phyloP scores from a whole-genome alignment of 1,140 invertebrate genomes.

The Semibalanus balanoides region DNA sequence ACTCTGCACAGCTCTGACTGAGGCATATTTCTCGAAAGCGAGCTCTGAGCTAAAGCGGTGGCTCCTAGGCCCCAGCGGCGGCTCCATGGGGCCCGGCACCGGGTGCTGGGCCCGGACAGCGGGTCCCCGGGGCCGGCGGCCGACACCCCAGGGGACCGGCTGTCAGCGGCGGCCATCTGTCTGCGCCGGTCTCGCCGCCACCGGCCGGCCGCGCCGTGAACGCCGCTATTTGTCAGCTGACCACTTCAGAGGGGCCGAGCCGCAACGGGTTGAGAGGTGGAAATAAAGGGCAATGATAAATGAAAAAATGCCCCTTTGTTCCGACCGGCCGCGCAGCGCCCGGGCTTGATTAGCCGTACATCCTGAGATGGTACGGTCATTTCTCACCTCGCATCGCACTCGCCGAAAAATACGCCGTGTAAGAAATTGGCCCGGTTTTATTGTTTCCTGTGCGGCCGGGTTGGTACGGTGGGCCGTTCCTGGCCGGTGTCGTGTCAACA shows the following conservation, averaged over 20 bases:
- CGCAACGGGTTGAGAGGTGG: not conserved
- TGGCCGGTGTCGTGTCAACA: too few species aligned
- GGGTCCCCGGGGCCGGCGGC: too few species aligned
- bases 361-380: not conserved
- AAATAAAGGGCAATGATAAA: slow-evolving; percentile 2
- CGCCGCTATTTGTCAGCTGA: not conserved
- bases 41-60: too few species aligned
- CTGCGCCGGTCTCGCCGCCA: too few species aligned
- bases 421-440: not conserved
- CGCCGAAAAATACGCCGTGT: not conserved
- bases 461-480: not conserved
- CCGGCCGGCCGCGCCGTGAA: not conserved
- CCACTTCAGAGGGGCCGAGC: not conserved
- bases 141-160: too few species aligned
- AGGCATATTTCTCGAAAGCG: too few species aligned
- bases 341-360: not conserved
- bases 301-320: slow-evolving; percentile 1
- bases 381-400: not conserved
- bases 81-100: too few species aligned
- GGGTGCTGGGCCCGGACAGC: too few species aligned
- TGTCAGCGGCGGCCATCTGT: not conserved
- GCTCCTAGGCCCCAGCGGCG: too few species aligned
- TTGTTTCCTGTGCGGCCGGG: not conserved
- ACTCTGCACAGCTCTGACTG: too few species aligned
- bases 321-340: not conserved